Conservation (phyloP, 2,797 vertebrate species). For the Ctenopoma multispine region DNA sequence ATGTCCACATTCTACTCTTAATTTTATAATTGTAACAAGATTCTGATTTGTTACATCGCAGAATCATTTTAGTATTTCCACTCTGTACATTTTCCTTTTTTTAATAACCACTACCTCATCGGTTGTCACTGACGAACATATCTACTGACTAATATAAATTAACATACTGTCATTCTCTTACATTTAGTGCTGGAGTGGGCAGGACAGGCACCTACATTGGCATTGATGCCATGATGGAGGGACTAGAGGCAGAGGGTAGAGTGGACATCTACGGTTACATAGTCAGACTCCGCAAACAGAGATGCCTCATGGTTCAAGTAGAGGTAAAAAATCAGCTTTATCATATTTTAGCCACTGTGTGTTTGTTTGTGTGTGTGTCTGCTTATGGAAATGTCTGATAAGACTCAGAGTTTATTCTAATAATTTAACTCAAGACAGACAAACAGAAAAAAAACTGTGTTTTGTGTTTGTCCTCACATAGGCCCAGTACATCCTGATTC, state of each 20-base stretch:
- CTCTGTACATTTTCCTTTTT: too few relatives aligned
- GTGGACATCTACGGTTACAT: slow-evolving; percentile 95
- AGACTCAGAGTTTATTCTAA: neutral
- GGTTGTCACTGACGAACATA: neutral
- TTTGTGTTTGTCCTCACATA: slow-evolving; percentile 51
- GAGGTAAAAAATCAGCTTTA: slow-evolving; percentile 84
- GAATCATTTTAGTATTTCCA: too few relatives aligned
- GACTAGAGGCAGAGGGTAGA: slow-evolving; percentile 89
- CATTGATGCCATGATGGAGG: slow-evolving; percentile 97
- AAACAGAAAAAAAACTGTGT: neutral
- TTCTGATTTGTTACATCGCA: too few relatives aligned
- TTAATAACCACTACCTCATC: too few relatives aligned
- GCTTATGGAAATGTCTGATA: neutral
- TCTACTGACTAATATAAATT: neutral
- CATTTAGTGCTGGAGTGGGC: slow-evolving; percentile 93
- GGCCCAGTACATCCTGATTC: slow-evolving; percentile 98
- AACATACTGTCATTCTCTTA: neutral
- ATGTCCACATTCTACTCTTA: too few relatives aligned
- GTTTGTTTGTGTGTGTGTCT: neutral
- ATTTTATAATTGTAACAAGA: neutral
- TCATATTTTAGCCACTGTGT: neutral
- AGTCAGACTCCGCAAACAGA: slow-evolving; percentile 90
- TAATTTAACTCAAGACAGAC: too few relatives aligned
- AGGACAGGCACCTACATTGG: slow-evolving; percentile 95
- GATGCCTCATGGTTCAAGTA: slow-evolving; percentile 99